These are phyloP conservation scores for Melinaea menophilus DNA, from an alignment of 2,888 invertebrate species.

Conservation along the genomic window DNA sequence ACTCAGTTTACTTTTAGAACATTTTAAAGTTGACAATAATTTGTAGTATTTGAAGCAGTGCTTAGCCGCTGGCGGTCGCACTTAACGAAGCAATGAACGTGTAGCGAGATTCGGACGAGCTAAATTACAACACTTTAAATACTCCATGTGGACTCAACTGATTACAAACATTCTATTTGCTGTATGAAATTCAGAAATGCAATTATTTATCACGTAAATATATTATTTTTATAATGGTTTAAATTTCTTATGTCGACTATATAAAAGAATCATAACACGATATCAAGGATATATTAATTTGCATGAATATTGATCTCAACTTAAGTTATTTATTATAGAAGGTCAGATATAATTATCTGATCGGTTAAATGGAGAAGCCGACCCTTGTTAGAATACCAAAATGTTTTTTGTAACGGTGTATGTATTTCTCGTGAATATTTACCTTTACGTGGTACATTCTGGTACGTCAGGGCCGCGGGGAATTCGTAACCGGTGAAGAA, in stretches of 20 bases:
- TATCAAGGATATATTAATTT: too few relatives aligned
- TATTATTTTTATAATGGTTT: neutral
- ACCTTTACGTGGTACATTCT: constrained; percentile 13
- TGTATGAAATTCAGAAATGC: neutral
- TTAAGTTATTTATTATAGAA: too few relatives aligned
- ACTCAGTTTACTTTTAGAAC: neutral
- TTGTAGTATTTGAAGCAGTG: constrained; percentile 3
- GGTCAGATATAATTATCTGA: too few relatives aligned
- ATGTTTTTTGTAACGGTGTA: constrained; percentile 2
- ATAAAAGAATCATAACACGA: too few relatives aligned
- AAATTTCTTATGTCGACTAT: too few relatives aligned
- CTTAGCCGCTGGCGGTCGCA: neutral
- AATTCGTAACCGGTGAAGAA: constrained; percentile 10
- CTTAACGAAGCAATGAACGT: neutral
- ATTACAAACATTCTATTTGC: neutral
- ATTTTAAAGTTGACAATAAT: neutral
- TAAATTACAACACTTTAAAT: neutral
- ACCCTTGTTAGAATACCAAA: neutral
- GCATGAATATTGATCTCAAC: too few relatives aligned
- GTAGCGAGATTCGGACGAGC: neutral
- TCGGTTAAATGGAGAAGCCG: neutral
- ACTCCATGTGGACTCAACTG: neutral
- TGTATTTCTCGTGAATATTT: constrained; percentile 15
- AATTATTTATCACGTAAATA: neutral
- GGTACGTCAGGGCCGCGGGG: constrained; percentile 8